A percentile compares a stretch with the other conserved stretches of the same genome.
phyloP scores from a whole-genome alignment of 2,888 invertebrate genomes.

The Hybos culiciformis region DNA sequence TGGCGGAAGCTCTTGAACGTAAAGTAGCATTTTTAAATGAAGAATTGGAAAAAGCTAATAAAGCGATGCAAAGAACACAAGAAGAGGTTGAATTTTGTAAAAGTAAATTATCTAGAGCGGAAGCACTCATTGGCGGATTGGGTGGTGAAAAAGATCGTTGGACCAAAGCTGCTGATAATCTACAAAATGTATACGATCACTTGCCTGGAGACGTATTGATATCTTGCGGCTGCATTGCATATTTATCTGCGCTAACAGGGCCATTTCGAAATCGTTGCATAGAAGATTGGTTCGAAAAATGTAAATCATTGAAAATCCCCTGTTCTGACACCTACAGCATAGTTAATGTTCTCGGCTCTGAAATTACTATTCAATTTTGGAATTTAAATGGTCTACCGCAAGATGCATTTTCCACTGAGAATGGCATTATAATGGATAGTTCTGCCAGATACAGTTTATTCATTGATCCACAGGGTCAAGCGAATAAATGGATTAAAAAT shows the following conservation, averaged over 20 bases:
- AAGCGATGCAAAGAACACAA: slow-evolving; percentile 59
- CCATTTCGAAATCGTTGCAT: slow-evolving; percentile 47
- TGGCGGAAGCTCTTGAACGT: slow-evolving; percentile 62
- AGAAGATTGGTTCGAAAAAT: slow-evolving; percentile 58
- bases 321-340: slow-evolving; percentile 62
- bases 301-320: slow-evolving; percentile 56
- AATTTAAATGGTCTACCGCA: slow-evolving; percentile 74
- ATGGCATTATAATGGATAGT: slow-evolving; percentile 69
- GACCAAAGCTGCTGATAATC: slow-evolving; percentile 59
- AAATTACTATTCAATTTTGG: slow-evolving; percentile 62
- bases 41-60: slow-evolving; percentile 57
- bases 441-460: slow-evolving; percentile 80
- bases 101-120: slow-evolving; percentile 70
- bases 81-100: slow-evolving; percentile 72
- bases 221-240: slow-evolving; percentile 78
- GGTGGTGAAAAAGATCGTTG: slow-evolving; percentile 82
- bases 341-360: slow-evolving; percentile 61
- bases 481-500: slow-evolving; percentile 82
- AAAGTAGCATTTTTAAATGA: slow-evolving; percentile 58
- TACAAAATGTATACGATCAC: slow-evolving; percentile 63
- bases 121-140: slow-evolving; percentile 74
- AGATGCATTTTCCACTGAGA: slow-evolving; percentile 75
- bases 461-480: slow-evolving; percentile 87
- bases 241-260: slow-evolving; percentile 73
- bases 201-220: slow-evolving; percentile 81